These are phyloP conservation scores for Tringa solitaria DNA, from an alignment of 2,113 vertebrate genomes.

Conservation along the genomic window DNA sequence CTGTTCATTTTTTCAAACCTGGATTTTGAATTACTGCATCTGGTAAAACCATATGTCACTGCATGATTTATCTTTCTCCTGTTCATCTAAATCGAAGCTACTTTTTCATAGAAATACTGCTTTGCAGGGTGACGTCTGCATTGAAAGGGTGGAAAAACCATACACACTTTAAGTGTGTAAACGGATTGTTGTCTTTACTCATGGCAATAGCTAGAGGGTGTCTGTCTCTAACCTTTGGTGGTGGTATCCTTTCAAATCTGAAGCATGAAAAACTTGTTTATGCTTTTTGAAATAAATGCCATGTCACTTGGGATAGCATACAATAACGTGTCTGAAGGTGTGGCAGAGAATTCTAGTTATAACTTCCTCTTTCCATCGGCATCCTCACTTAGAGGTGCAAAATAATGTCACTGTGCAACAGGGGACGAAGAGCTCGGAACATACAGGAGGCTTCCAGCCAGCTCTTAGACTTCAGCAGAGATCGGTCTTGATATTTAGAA, in stretches of 20 bases:
- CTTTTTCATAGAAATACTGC: not conserved
- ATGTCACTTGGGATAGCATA: not conserved
- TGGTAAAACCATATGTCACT: not conserved
- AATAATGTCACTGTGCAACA: not conserved
- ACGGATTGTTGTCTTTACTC: not conserved
- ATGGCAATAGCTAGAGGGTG: not conserved
- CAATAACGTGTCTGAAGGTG: not conserved
- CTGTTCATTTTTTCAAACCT: slow-evolving; percentile 43
- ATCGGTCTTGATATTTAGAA: not conserved
- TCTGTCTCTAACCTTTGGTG: not conserved
- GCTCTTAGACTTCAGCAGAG: not conserved
- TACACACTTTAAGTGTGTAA: not conserved
- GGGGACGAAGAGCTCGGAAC: not conserved
- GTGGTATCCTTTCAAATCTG: not conserved
- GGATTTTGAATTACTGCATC: not conserved
- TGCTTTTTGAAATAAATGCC: not conserved
- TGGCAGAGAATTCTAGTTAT: not conserved
- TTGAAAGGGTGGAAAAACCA: not conserved
- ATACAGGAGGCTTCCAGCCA: not conserved
- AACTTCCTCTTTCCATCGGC: not conserved
- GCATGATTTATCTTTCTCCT: not conserved
- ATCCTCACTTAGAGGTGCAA: not conserved
- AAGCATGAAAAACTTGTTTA: not conserved
- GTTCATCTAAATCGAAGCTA: not conserved
- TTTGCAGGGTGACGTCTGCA: not conserved